Conservation (phyloP, 2,797 vertebrate genomes). For the Cossypha niveicapilla region DNA sequence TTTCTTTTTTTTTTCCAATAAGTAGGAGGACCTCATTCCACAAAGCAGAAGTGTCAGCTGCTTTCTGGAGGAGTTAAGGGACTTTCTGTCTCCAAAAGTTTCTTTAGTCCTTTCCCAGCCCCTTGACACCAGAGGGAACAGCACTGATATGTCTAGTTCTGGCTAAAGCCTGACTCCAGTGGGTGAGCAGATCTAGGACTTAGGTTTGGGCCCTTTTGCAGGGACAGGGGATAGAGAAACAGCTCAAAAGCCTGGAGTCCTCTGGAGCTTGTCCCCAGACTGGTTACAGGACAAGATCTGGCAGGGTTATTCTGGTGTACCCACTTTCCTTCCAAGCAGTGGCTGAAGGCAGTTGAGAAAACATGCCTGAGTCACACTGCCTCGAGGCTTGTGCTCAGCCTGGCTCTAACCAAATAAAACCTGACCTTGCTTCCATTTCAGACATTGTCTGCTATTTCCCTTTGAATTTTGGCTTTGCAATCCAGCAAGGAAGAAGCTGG, state of each 20-base stretch:
- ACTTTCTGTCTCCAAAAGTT: neutral
- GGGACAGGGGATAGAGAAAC: neutral
- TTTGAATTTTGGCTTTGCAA: slow-evolving; percentile 9
- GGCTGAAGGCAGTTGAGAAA: neutral
- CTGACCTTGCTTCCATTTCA: neutral
- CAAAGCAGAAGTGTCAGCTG: neutral
- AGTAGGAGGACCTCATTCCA: neutral
- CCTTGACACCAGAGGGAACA: neutral
- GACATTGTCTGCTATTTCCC: neutral
- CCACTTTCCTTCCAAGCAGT: neutral
- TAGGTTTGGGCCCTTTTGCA: neutral
- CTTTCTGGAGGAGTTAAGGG: neutral
- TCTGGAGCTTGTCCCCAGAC: neutral
- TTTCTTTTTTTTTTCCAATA: neutral
- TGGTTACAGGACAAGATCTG: neutral
- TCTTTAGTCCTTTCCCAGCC: neutral
- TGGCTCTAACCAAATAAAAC: slow-evolving; percentile 1
- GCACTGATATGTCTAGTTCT: neutral
- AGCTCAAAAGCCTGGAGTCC: neutral
- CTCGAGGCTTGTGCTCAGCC: slow-evolving; percentile 7
- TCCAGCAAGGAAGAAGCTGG: neutral
- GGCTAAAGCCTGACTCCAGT: neutral
- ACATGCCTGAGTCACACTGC: neutral
- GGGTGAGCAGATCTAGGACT: neutral
- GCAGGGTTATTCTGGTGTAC: neutral